A percentile compares a stretch with the other conserved stretches of the same genome.
phyloP scores from a whole-genome alignment of 2,113 vertebrate genomes.

The Cyprinodon variegatus region DNA sequence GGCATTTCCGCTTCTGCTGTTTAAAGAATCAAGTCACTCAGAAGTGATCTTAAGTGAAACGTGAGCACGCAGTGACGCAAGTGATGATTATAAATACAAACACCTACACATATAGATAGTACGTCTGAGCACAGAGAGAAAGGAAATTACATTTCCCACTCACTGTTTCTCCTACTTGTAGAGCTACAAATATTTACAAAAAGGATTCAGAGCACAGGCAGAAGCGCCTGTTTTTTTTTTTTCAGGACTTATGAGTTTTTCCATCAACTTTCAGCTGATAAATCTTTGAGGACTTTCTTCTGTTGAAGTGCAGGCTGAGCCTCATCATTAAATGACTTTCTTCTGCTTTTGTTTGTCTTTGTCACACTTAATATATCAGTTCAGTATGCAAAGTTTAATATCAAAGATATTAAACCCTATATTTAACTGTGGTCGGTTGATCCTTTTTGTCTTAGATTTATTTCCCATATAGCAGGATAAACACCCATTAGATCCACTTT shows the following conservation, averaged over 20 bases:
- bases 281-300: slow-evolving; percentile 17
- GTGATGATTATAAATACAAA: slow-evolving; percentile 42
- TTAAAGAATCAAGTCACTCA: slow-evolving; percentile 20
- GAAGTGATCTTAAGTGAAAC: slow-evolving; percentile 34
- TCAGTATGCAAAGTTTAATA: neutral
- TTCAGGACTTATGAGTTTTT: slow-evolving; percentile 14
- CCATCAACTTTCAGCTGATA: slow-evolving; percentile 16
- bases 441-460: too few relatives aligned
- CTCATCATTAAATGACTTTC: neutral
- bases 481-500: neutral
- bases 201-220: slow-evolving; percentile 21
- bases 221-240: slow-evolving; percentile 31
- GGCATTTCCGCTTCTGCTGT: slow-evolving; percentile 37
- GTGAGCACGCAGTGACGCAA: slow-evolving; percentile 60
- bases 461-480: too few relatives aligned
- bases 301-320: neutral
- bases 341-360: neutral
- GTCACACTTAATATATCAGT: neutral
- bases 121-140: slow-evolving; percentile 56
- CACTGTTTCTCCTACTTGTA: slow-evolving; percentile 56
- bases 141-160: slow-evolving; percentile 66
- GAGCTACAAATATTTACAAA: slow-evolving; percentile 37
- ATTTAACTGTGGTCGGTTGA: too few relatives aligned
- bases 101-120: slow-evolving; percentile 60
- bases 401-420: neutral